These are phyloP conservation scores for Palloptera scutellata DNA, from an alignment of 2,888 invertebrate species.

Conservation along the genomic window DNA sequence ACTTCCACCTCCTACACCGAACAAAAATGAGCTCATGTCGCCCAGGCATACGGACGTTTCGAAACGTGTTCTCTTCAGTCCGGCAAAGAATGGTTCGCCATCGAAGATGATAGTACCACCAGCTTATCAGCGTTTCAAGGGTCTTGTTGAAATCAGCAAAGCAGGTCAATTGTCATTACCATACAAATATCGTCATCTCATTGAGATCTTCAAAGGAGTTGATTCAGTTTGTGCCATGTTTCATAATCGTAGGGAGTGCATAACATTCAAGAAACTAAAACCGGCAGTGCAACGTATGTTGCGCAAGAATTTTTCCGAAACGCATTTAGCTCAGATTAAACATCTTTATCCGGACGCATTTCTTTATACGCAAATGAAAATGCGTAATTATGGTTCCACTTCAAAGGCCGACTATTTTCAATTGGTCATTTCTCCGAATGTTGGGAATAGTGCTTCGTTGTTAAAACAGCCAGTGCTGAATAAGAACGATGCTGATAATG, in stretches of 20 bases:
- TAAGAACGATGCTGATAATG: slow-evolving; percentile 61
- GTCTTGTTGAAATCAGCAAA: slow-evolving; percentile 68
- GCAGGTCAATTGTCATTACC: slow-evolving; percentile 78
- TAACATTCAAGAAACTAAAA: slow-evolving; percentile 87
- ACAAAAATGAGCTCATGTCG: slow-evolving; percentile 68
- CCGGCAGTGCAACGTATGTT: slow-evolving; percentile 88
- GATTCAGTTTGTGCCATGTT: slow-evolving; percentile 87
- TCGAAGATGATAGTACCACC: slow-evolving; percentile 65
- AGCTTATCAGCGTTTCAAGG: slow-evolving; percentile 77
- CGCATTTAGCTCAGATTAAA: slow-evolving; percentile 83
- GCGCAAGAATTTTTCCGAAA: slow-evolving; percentile 79
- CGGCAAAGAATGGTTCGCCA: slow-evolving; percentile 68
- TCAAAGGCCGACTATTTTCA: slow-evolving; percentile 77
- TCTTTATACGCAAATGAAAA: slow-evolving; percentile 77
- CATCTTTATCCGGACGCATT: slow-evolving; percentile 84
- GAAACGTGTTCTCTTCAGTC: slow-evolving; percentile 71
- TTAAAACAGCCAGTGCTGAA: slow-evolving; percentile 15
- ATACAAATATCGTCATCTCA: slow-evolving; percentile 81
- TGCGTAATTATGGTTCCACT: slow-evolving; percentile 72
- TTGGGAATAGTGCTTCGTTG: slow-evolving; percentile 52
- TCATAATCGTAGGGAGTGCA: slow-evolving; percentile 85
- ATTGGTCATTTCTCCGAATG: slow-evolving; percentile 73
- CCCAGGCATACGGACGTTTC: slow-evolving; percentile 70
- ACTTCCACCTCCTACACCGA: slow-evolving; percentile 62
- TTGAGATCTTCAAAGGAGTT: slow-evolving; percentile 83